A percentile compares a stretch with the other conserved stretches of the same genome.
These are phyloP conservation scores for Alethe castanea DNA, from an alignment of 2,113 vertebrate species.

Conservation along the genomic window DNA sequence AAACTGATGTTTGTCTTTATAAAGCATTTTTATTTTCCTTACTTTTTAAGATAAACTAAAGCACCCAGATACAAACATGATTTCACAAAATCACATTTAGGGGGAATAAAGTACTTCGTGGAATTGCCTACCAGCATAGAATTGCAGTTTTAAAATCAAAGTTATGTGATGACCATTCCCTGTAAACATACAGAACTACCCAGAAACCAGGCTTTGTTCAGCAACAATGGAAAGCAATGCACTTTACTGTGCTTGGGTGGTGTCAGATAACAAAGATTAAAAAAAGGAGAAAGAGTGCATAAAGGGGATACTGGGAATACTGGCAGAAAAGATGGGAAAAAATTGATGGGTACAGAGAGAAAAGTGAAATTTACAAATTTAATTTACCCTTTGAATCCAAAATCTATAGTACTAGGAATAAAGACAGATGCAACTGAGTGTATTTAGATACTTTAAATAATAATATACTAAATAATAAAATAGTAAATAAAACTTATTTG, in stretches of 20 bases:
- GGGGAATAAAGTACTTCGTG: background rate
- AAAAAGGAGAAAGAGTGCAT: background rate
- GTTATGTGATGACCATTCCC: background rate
- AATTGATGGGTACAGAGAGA: background rate
- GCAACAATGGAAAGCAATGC: background rate
- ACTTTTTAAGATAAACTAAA: background rate
- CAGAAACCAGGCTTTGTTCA: background rate
- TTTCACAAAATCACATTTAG: background rate
- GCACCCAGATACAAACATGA: background rate
- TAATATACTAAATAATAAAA: background rate
- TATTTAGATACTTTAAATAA: background rate
- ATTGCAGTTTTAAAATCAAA: background rate
- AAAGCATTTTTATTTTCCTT: background rate
- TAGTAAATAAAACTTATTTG: background rate
- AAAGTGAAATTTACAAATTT: background rate
- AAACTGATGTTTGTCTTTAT: background rate
- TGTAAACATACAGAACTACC: background rate
- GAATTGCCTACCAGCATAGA: background rate
- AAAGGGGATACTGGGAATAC: background rate
- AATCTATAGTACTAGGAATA: background rate
- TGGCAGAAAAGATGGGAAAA: background rate
- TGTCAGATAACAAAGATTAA: background rate
- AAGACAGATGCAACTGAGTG: background rate
- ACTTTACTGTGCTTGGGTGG: background rate
- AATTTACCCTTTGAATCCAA: background rate